Conservation (phyloP, 2,797 vertebrate species). For the Falco berigora region DNA sequence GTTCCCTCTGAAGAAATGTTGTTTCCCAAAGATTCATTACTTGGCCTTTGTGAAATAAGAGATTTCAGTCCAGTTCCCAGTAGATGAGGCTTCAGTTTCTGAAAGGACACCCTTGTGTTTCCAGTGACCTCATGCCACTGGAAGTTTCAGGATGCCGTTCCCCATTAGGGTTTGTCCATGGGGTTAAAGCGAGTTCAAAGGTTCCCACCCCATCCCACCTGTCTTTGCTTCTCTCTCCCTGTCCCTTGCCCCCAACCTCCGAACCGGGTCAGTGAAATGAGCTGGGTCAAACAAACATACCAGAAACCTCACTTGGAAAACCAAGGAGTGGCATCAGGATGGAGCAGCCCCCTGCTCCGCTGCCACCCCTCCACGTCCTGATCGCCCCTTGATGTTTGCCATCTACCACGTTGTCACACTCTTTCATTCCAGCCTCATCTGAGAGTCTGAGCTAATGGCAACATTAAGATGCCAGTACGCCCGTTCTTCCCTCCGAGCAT, state of each 20-base stretch:
- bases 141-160: background rate
- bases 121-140: background rate
- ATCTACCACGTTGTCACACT: background rate
- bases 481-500: background rate
- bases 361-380: no score
- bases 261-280: background rate
- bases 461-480: background rate
- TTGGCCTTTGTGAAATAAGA: background rate
- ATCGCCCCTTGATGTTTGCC: background rate
- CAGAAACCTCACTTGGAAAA: background rate
- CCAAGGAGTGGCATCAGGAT: background rate
- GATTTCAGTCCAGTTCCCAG: background rate
- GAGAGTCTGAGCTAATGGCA: background rate
- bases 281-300: background rate
- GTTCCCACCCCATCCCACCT: background rate
- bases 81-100: background rate
- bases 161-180: background rate
- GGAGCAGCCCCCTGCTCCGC: background rate
- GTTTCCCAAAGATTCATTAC: background rate
- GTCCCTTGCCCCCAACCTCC: background rate
- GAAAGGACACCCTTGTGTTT: background rate
- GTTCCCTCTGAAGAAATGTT: background rate
- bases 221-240: background rate
- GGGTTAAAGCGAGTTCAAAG: background rate
- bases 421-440: background rate